Evolutionary conservation across 2,797 vertebrate species (phyloP), one percentile per base, ranked within the genome.

Genomic region (Malurus splendens): DNA sequence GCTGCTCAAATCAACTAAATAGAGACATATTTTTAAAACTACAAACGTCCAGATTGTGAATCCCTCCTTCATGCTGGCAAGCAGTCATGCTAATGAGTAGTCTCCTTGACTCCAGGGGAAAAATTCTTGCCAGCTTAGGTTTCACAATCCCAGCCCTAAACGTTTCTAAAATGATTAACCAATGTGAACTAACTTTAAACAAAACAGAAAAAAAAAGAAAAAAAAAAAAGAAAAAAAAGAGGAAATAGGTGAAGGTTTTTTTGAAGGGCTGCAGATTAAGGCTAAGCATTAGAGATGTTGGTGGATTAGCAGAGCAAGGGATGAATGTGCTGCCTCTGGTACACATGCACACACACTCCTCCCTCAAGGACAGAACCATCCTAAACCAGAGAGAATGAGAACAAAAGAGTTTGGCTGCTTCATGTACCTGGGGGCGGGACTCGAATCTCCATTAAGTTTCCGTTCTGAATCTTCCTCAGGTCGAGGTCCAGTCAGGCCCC

Each of bases 11-110:
- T 90, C 82, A 87, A 79, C 91, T 93, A 94, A 92, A 94, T 78
- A 95, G 79, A 94, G 92, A 95, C 70, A 92, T 93, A 93, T 93
- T 93, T 95, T 92, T 87, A 91, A 94, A 94, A 95, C 89, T 93
- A 80, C 90, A 89, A 94, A 87, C 0, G 32, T 93, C 89, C 93
- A 95, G 93, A 95, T 94, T 93, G 94, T 75, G 82, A 92, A 89
- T 90, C 86, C 71, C 73, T 91, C 90, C 84, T 87, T 91, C 93
- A 94, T 1, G 71, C 89, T 95, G 93, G 93, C 89, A 95, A 95
- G 83, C 71, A 94, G 87, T 95, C 92, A 90, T 90, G 86, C 54
- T 83, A 92, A 92, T 89, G 91, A 93, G 83, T 84, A 90, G 92
- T 92, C 83, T 90, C 83, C 80, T 94, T 89, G 74, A 93, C 92